Evolutionary conservation across 2,888 invertebrate genomes (phyloP).

Genomic region (Megalurothrips usitatus): DNA sequence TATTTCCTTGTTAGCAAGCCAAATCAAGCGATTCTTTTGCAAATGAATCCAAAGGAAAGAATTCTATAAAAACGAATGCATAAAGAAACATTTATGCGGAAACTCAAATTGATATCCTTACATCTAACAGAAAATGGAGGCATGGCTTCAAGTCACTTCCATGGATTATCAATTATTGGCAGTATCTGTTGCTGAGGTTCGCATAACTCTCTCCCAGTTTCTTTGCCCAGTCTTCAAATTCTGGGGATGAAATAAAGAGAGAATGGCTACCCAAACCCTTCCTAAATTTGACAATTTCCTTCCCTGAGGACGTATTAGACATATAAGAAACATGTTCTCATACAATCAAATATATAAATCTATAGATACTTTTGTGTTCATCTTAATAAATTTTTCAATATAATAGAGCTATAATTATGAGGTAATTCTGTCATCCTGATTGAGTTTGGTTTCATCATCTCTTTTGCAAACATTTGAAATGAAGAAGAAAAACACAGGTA

Average conservation of each 20-base stretch:
- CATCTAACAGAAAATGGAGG: not conserved
- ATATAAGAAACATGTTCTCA: slow-evolving; percentile 5
- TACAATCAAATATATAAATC: slow-evolving; percentile 27
- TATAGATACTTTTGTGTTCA: slow-evolving; percentile 23
- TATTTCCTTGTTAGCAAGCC: too few species aligned
- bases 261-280: slow-evolving; percentile 16
- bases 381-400: slow-evolving; percentile 18
- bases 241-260: not conserved
- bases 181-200: slow-evolving; percentile 19
- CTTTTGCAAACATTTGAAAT: not conserved
- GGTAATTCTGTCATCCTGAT: slow-evolving; percentile 25
- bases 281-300: not conserved
- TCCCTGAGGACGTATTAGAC: slow-evolving; percentile 7
- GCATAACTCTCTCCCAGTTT: not conserved
- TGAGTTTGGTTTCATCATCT: slow-evolving; percentile 23
- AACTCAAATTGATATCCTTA: not conserved
- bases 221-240: not conserved
- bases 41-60: not conserved
- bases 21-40: too few species aligned
- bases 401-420: slow-evolving; percentile 24
- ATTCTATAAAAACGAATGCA: not conserved
- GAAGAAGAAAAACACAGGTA: slow-evolving; percentile 7
- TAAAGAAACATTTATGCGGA: not conserved
- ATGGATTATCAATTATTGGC: slow-evolving; percentile 20
- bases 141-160: slow-evolving; percentile 13